Percentiles rank a stretch among this genome's conserved stretches.
phyloP scores from a whole-genome alignment of 1,140 invertebrate genomes.

The Drosophila erecta region DNA sequence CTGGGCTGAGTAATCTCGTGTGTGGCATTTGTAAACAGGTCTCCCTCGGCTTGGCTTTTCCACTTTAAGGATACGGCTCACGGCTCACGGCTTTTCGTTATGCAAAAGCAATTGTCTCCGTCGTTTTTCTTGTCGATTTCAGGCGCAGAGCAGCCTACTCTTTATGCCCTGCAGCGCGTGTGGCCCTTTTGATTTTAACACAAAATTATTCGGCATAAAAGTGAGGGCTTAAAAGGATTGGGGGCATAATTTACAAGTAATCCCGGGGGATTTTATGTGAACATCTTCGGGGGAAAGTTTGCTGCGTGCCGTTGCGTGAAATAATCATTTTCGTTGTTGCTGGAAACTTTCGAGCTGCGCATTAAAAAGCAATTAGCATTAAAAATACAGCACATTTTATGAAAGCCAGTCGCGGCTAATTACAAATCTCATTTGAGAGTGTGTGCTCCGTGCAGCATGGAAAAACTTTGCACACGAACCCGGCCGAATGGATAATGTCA shows the following conservation, averaged over 20 bases:
- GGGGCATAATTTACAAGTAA: constrained; percentile 68
- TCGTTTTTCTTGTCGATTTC: constrained; percentile 62
- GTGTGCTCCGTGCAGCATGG: constrained; percentile 16
- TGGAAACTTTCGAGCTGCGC: constrained; percentile 56
- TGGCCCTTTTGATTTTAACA: constrained; percentile 76
- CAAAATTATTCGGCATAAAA: constrained; percentile 79
- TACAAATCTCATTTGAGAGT: constrained; percentile 57
- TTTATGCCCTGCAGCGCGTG: constrained; percentile 47
- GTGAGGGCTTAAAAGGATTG: constrained; percentile 80
- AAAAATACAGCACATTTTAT: constrained; percentile 52
- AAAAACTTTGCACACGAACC: constrained; percentile 50
- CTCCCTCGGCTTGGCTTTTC: constrained; percentile 3
- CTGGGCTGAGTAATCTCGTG: constrained; percentile 38
- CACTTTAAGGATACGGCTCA: constrained; percentile 7
- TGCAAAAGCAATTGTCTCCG: constrained; percentile 69
- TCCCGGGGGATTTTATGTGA: constrained; percentile 46
- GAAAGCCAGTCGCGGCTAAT: constrained; percentile 56
- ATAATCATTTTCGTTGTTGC: constrained; percentile 57
- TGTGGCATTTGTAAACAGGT: constrained; percentile 55
- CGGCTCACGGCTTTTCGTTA: constrained; percentile 13
- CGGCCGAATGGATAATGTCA: constrained; percentile 56
- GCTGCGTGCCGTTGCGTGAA: constrained; percentile 57
- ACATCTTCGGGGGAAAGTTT: constrained; percentile 17
- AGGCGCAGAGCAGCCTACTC: not conserved
- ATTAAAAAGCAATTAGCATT: constrained; percentile 79